These are phyloP conservation scores for Matsumurasca onukii DNA, from an alignment of 1,140 invertebrate genomes.

Conservation along the genomic window DNA sequence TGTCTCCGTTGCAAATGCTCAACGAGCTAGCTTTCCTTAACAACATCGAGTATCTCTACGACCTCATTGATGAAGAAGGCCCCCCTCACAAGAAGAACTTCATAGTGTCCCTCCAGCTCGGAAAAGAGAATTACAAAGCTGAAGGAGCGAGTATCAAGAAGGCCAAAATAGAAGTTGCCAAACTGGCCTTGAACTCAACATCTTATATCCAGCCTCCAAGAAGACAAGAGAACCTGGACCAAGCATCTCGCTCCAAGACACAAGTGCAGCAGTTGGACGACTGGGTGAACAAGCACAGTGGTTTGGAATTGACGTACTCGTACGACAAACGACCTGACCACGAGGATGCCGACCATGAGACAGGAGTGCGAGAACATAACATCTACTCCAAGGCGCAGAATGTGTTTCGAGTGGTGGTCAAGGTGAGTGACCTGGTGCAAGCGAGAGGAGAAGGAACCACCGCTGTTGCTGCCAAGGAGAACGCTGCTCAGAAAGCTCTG, in stretches of 20 bases:
- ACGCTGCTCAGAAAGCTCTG: conserved; percentile 9
- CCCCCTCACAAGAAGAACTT: conserved; percentile 97
- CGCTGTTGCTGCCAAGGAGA: not conserved
- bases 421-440: not conserved
- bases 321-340: not conserved
- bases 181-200: conserved; percentile 80
- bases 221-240: not conserved
- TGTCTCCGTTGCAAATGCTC: conserved; percentile 98
- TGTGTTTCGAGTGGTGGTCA: not conserved
- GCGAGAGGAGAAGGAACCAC: not conserved
- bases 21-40: conserved; percentile 97
- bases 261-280: not conserved
- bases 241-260: not conserved
- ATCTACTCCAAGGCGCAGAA: conserved; percentile 15
- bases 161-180: conserved; percentile 93
- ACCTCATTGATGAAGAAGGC: conserved; percentile 70
- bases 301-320: not conserved
- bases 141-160: conserved; percentile 95
- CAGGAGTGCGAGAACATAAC: no score
- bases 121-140: conserved; percentile 85
- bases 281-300: conserved; percentile 17
- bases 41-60: conserved; percentile 88
- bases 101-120: conserved; percentile 90
- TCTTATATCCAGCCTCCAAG: conserved; percentile 75
- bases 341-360: not conserved